Evolutionary conservation across 2,113 vertebrate species (phyloP).

Genomic region (Copsychus sechellarum): DNA sequence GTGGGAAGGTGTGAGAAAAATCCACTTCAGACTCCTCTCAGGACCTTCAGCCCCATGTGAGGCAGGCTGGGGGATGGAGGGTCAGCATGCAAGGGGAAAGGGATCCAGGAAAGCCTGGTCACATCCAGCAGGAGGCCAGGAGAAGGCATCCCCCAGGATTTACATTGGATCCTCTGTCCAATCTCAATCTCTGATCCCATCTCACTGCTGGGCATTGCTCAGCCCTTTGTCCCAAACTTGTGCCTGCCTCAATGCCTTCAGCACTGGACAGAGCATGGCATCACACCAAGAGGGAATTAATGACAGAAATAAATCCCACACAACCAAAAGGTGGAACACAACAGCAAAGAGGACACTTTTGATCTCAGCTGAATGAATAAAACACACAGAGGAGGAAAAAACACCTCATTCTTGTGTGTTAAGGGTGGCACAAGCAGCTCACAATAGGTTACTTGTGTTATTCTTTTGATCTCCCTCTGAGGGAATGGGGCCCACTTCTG

Average conservation of each 20-base stretch:
- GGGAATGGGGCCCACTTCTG: background rate
- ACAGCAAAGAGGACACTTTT: background rate
- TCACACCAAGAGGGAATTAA: background rate
- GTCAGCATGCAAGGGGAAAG: accelerated
- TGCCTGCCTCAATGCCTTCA: background rate
- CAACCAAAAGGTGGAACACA: background rate
- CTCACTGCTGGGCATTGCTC: background rate
- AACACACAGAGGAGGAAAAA: background rate
- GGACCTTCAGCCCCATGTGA: background rate
- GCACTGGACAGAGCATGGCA: background rate
- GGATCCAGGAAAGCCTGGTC: background rate
- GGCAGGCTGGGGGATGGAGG: background rate
- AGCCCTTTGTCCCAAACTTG: background rate
- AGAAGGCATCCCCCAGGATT: background rate
- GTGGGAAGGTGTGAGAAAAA: background rate
- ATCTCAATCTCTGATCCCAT: too few species aligned
- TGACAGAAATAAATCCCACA: background rate
- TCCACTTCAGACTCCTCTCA: background rate
- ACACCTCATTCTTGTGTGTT: background rate
- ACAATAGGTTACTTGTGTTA: accelerated
- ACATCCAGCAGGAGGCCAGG: background rate
- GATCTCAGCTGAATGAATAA: background rate
- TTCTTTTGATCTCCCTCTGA: background rate
- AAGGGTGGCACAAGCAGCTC: background rate
- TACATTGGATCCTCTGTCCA: background rate